Base-by-base conservation (phyloP, 1,140 invertebrate genomes). In the Micrasema longulum region DNA sequence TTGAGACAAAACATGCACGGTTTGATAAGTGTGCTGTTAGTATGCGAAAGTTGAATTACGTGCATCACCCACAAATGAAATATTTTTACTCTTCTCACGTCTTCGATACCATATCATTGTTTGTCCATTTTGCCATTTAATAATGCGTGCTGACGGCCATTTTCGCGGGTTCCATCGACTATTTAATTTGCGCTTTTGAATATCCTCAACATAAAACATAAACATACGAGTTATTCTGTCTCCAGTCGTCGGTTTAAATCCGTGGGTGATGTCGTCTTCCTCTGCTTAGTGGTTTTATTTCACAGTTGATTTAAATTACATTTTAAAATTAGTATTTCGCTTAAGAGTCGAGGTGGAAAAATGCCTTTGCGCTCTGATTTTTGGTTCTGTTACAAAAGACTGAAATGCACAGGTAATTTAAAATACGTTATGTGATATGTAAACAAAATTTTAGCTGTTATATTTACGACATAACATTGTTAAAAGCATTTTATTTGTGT, bases 91-190 rank as follows among this genome's bases (percentile, higher is more conserved):
- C 2, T 31, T 31, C 26, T 20, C 48, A 38, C 53, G 35, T 22
- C 53, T 14, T 22, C 23, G 48, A 52, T 60, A 60, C 38, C 2
- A 0, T 60, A 60, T 60, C 55, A 38, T 60, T 60, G 55, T 60
- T 60, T 60, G 12, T 12, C n/a, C 55, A 18, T 60, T 38, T 60
- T 7, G 16, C 7, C 31, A 41, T 38, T 38, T 60, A 4, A 31
- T 11, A 14, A 60, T 41, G 31, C 55, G 55, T 60, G 55, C 55
- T 31, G 4, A 31, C 23, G 26, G n/a, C 55, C 55, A 60, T 38
- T 1, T 60, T 38, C 9, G 55, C 7, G 12, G 11, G 55, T 11
- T 31, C 2, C 20, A 38, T 60, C 55, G 55, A 31, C 23, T 11
- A 20, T 60, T 38, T 5, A 38, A 38, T 60, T 38, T 16, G 55